Evolutionary conservation across 2,113 vertebrate species (phyloP).

Genomic region (Paramormyrops kingsleyae): DNA sequence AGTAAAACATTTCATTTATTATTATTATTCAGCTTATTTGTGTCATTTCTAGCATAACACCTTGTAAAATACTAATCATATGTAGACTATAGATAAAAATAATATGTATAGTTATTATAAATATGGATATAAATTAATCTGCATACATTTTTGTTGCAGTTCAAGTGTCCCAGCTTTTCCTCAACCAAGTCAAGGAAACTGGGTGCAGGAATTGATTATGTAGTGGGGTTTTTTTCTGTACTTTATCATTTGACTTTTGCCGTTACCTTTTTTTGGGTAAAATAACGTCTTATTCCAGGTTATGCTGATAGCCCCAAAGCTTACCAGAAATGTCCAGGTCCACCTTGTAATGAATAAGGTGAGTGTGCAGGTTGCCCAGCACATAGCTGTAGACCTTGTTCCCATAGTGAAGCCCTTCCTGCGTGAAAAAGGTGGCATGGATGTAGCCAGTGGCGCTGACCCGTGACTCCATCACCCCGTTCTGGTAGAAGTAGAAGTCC

Average conservation of each 20-base stretch:
- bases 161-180: not conserved
- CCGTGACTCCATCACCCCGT: slow-evolving; percentile 79
- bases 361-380: slow-evolving; percentile 84
- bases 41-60: not conserved
- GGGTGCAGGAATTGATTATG: not conserved
- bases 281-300: not conserved
- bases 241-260: not conserved
- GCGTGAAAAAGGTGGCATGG: slow-evolving; percentile 79
- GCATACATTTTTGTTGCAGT: not conserved
- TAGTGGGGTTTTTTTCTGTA: not conserved
- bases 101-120: not conserved
- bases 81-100: not conserved
- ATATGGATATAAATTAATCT: not conserved
- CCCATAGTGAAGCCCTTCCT: slow-evolving; percentile 68
- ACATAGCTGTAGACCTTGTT: slow-evolving; percentile 71
- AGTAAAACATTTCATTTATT: not conserved
- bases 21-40: not conserved
- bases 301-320: not conserved
- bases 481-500: slow-evolving; percentile 83
- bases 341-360: slow-evolving; percentile 83
- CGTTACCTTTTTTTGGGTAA: not conserved
- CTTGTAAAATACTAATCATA: not conserved
- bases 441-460: slow-evolving; percentile 83
- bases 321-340: slow-evolving; percentile 85
- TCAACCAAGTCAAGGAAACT: not conserved